Conservation (phyloP, 1,140 invertebrate species). For the Sarcophaga bullata region DNA sequence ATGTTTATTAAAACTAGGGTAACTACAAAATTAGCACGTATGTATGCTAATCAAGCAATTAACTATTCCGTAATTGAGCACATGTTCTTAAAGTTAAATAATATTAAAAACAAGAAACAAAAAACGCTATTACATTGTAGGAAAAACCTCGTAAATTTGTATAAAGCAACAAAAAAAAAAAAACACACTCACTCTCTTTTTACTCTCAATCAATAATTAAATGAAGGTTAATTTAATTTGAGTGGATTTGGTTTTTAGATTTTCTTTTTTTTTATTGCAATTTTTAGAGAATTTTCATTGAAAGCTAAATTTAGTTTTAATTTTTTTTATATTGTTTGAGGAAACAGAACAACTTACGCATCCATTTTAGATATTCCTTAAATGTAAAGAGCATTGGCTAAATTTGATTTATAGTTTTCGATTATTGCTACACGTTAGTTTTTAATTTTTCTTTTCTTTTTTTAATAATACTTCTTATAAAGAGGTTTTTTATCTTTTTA, state of each 20-base stretch:
- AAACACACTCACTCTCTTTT: neutral
- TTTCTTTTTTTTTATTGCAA: no score
- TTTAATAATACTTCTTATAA: neutral
- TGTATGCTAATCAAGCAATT: neutral
- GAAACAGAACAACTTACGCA: conserved; percentile 40
- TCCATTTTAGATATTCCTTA: conserved; percentile 43
- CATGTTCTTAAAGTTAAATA: neutral
- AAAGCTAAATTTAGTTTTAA: neutral
- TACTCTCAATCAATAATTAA: conserved; percentile 12
- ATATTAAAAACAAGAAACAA: neutral
- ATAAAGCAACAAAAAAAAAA: neutral
- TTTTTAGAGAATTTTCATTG: neutral
- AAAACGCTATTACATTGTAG: neutral
- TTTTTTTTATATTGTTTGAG: neutral
- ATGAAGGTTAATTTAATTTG: conserved; percentile 24
- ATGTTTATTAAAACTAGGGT: no score
- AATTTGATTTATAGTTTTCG: neutral
- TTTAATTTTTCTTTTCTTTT: neutral
- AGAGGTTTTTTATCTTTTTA: conserved; percentile 4
- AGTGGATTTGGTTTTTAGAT: neutral
- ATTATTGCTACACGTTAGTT: neutral
- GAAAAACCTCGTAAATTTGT: neutral
- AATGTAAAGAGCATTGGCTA: conserved; percentile 36
- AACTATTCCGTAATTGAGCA: neutral
- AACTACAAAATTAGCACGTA: no score